Evolutionary conservation across 2,113 vertebrate species (phyloP), one percentile per base, ranked within the genome.

Genomic region (human (Homo sapiens)): DNA sequence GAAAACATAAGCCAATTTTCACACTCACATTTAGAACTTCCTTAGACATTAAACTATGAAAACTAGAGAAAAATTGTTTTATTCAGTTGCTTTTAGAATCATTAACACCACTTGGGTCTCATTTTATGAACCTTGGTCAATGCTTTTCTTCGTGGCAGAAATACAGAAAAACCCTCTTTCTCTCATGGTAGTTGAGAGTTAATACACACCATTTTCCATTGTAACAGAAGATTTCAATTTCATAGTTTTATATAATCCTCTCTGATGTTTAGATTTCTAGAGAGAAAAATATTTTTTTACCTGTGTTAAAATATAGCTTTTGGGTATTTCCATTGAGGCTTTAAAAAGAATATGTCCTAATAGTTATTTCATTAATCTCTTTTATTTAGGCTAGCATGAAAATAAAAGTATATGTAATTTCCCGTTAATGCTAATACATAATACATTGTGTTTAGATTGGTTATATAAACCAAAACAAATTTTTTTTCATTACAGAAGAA

Each of bases 371-470:
- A 96, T 90, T 59, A 92, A 90, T 87, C 43, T 78, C 23, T 96
- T 96, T 96, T 90, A 91, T 83, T 89, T 96, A 91, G 68, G 20
- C 6, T 95, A 93, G 35, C 79, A 87, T 92, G 61, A 96, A 85
- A 95, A 93, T 75, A 93, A 96, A 96, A 73, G 52, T 59, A 40
- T 40, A 70, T 66, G 9, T 30, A 95, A 97, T 92, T 93, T 72
- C 10, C 76, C 32, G 89, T 96, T 91, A 95, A 70, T 78, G 30
- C 55, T 92, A 91, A 81, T 84, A 90, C 10, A 76, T 59, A 95
- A 89, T 61, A 76, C 35, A 81, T 55, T 90, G 20, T 87, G 38
- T 93, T 94, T 96, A 90, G 27, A 87, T 83, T 95, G 55, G 61
- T 96, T 93, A 78, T 50, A 88, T 66, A 94, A 82, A 82, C 52